Base-by-base conservation (phyloP, 2,797 vertebrate genomes). In the Peromyscus nudipes region DNA sequence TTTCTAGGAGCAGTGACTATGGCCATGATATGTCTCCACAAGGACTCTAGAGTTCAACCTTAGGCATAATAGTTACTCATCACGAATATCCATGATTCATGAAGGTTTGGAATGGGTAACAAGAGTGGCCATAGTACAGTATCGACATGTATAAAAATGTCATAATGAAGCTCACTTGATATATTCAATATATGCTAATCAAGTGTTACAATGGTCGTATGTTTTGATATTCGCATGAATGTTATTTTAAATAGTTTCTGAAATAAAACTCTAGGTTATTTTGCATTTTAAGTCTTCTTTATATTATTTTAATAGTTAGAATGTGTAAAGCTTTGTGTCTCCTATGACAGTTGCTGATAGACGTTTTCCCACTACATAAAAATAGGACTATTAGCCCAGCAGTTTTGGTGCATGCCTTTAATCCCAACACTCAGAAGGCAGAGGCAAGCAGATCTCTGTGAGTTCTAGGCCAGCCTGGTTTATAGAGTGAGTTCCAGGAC, bases 241-340 rank as follows among this genome's bases (percentile, higher is more conserved):
- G 14, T 21, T 95, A 31, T 85, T 89, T 80, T 89, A 49, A 95
- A 92, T 96, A 86, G 88, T 93, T 89, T 93, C 19, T 91, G 60
- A 95, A 21, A 34, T 14, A 89, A 89, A 87, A 85, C 37, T 9
- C 19, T 81, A 82, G 31, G 3, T 55, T 80, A 4, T 73, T 96
- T 84, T 89, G 29, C 7, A 86, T 65, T 94, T 93, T 89, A 65
- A 19, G 29, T 90, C 91, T n/a, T 64, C 43, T 19, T 91, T 89
- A 25, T 88, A 10, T 57, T 87, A 82, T 94, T 89, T 92, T 90
- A 69, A 79, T 73, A 92, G 19, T 91, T 89, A 57, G 52, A 92
- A 43, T 88, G 80, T 88, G 23, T 81, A 80, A 95, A 81, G 19
- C 2, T 64, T 91, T 90, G 46, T 83, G 37, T 46, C 19, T 92